Evolutionary conservation across 37 sponge, comb jelly and placozoan genomes (phyloP).

Genomic region (Cladorhizidae sp.): DNA sequence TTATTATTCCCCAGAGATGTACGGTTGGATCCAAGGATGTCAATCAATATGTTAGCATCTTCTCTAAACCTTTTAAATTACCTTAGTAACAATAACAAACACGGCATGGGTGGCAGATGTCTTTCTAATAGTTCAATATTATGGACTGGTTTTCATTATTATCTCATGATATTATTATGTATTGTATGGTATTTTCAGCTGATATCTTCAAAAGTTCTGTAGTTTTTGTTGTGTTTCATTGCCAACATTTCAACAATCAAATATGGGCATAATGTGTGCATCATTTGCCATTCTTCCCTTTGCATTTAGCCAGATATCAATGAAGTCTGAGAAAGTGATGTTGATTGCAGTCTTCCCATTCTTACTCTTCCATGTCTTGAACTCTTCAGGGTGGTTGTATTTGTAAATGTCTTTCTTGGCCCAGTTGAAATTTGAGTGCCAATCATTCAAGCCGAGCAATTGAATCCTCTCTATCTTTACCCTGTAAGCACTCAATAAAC

Average conservation of each 20-base stretch:
- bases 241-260: too few species aligned
- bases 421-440: conserved; percentile 36
- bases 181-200: too few species aligned
- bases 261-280: conserved; percentile 26
- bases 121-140: too few species aligned
- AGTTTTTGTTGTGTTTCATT: too few species aligned
- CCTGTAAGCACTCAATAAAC: conserved; percentile 37
- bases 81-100: conserved; percentile 42
- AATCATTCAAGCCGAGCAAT: background rate
- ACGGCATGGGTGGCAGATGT: conserved; percentile 29
- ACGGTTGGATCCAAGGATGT: background rate
- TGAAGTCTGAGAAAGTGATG: conserved; percentile 34
- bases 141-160: too few species aligned
- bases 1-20: background rate
- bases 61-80: conserved; percentile 20
- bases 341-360: background rate
- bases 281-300: background rate
- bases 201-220: too few species aligned
- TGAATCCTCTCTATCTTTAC: conserved; percentile 9
- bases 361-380: background rate
- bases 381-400: conserved; percentile 18
- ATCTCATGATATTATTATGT: too few species aligned
- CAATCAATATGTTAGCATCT: conserved; percentile 24
- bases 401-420: background rate
- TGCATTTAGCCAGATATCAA: conserved; percentile 10